Conservation (phyloP, 2,113 vertebrate species). For the Microcebus griseorufus region DNA sequence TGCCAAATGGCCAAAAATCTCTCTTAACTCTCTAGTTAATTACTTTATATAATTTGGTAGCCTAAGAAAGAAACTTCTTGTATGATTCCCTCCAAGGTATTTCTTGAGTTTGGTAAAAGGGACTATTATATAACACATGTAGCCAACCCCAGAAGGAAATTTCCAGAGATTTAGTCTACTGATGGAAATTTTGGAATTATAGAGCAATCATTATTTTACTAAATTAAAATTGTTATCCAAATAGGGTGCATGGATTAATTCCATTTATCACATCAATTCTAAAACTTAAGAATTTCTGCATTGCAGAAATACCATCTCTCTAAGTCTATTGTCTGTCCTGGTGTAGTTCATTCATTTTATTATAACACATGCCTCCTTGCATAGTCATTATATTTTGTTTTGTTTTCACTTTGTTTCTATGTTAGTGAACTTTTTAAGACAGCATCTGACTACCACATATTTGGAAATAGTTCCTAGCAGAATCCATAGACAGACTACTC, state of each 20-base stretch:
- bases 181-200: neutral
- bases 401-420: neutral
- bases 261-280: neutral
- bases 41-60: neutral
- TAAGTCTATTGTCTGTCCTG: neutral
- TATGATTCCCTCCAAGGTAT: neutral
- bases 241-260: neutral
- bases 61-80: neutral
- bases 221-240: neutral
- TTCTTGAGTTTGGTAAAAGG: neutral
- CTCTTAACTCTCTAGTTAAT: neutral
- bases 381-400: neutral
- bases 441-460: neutral
- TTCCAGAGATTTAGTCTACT: neutral
- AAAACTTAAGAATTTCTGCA: neutral
- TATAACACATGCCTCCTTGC: neutral
- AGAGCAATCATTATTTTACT: neutral
- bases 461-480: neutral
- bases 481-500: neutral
- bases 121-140: neutral
- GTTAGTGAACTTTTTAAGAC: neutral
- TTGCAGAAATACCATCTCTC: neutral
- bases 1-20: neutral
- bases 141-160: neutral
- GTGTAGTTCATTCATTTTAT: neutral